A percentile compares a stretch with the other conserved stretches of the same genome.
phyloP scores from a whole-genome alignment of 2,797 vertebrate genomes.

The Falco berigora region DNA sequence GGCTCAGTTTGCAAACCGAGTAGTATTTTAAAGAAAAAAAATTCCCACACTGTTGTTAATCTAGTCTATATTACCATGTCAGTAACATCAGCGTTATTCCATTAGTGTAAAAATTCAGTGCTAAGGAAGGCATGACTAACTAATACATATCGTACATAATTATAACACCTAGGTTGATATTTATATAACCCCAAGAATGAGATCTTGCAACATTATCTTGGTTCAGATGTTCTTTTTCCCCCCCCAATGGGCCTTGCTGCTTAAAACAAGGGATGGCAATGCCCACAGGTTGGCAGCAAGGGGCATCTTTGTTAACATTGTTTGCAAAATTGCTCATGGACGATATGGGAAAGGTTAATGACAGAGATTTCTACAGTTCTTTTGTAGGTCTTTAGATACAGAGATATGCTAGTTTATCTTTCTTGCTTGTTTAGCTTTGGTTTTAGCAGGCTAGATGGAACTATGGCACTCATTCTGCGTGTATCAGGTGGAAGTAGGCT shows the following conservation, averaged over 20 bases:
- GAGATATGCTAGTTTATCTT: background rate
- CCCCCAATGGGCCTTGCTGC: background rate
- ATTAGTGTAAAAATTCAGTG: background rate
- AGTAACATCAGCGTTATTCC: background rate
- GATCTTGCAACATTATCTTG: background rate
- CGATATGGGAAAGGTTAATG: background rate
- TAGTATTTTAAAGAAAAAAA: background rate
- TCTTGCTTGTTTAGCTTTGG: background rate
- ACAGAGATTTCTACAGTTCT: background rate
- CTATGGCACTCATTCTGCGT: fast-evolving
- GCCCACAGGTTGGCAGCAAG: background rate
- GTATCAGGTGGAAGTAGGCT: background rate
- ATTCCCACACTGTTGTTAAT: background rate
- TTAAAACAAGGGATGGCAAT: background rate
- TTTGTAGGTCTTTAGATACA: background rate
- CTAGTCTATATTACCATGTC: background rate
- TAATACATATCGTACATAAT: background rate
- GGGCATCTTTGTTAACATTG: background rate
- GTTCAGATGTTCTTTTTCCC: background rate
- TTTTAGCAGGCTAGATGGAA: background rate
- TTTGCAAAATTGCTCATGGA: background rate
- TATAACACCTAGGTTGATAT: background rate
- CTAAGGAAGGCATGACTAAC: background rate
- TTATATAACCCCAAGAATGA: background rate
- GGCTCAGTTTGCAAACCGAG: background rate